Conservation (phyloP, 2,113 vertebrate genomes). For the Forbesichthys agassizii region DNA sequence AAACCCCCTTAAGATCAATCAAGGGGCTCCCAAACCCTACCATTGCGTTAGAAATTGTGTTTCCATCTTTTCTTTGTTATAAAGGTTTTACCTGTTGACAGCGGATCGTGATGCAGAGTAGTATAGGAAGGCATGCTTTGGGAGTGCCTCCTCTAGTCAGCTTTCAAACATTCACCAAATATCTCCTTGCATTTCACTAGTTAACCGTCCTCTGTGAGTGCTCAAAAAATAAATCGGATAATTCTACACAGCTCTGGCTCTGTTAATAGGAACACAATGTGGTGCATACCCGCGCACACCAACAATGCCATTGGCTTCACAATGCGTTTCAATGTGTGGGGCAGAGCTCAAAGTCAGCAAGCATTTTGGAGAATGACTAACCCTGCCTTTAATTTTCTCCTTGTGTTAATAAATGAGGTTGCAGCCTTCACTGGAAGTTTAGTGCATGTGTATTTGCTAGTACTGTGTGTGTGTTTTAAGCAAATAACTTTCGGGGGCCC, state of each 20-base stretch:
- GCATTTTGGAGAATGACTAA: constrained; percentile 22
- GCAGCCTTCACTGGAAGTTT: constrained; percentile 40
- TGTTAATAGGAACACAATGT: too few species aligned
- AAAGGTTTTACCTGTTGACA: constrained; percentile 45
- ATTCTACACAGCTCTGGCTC: too few species aligned
- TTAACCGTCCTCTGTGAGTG: too few species aligned
- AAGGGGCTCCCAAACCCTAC: too few species aligned
- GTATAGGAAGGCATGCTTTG: constrained; percentile 20
- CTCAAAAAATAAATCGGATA: too few species aligned
- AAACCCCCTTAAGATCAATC: too few species aligned
- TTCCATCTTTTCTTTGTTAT: constrained; percentile 31
- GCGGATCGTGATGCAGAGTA: constrained; percentile 24
- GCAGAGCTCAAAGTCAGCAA: too few species aligned
- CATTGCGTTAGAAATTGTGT: too few species aligned
- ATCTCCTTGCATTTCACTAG: too few species aligned
- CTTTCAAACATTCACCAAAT: constrained; percentile 1
- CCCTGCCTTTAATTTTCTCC: constrained; percentile 53
- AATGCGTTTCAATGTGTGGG: too few species aligned
- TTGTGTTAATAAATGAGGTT: constrained; percentile 64
- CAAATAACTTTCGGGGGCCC: constrained; percentile 20
- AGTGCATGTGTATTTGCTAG: constrained; percentile 10
- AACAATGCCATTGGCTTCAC: too few species aligned
- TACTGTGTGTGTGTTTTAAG: neutral
- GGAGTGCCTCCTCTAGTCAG: constrained; percentile 44
- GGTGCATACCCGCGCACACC: too few species aligned